Base-by-base conservation (phyloP, 2,888 invertebrate species). In the Plebejus melissa region DNA sequence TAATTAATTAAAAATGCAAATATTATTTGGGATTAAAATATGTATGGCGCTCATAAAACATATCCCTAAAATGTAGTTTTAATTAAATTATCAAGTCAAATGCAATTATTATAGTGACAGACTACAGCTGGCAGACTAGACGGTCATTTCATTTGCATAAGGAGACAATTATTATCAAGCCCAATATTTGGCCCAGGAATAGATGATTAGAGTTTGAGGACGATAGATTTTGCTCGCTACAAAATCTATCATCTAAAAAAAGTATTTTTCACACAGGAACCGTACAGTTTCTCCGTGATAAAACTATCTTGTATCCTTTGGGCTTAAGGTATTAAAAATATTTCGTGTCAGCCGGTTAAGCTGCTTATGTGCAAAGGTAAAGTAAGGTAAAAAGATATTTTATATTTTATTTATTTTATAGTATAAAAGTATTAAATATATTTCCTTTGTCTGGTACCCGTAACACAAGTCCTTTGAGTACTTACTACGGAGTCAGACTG, bases 61-160 rank as follows among this genome's bases (percentile, higher is more conserved):
- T 16, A 72, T 72, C 54, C 28, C 72, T 72, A 50, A 54, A 72
- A 72, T 72, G 32, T 50, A 72, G 46, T 72, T 22, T 54, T 71
- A 71, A 58, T 58, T 75, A 57, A 41, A 75, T 75, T 75, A 75
- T 71, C 70, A 75, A 75, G 70, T 75, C 75, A 75, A 75, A 75
- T 75, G 71, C 71, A 71, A 75, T 75, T 75, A 75, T 75, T 75
- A 70, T 57, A 36, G 54, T 69, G 50, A 70, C 57, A 57, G 54
- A 75, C 28, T 57, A 71, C 60, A 50, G 57, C 58, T 60, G 46
- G 57, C 7, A 13, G 65, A 74, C 74, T 13, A 13, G 65, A 74
- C 74, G 65, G 72, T 54, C 72, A 54, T 72, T 16, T 3, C 28
- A 72, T 72, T 72, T 72, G 46, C 71, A 71, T 50, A 54, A 54